Evolutionary conservation across 2,113 vertebrate species (phyloP).

Genomic region (Crotalus horridus): DNA sequence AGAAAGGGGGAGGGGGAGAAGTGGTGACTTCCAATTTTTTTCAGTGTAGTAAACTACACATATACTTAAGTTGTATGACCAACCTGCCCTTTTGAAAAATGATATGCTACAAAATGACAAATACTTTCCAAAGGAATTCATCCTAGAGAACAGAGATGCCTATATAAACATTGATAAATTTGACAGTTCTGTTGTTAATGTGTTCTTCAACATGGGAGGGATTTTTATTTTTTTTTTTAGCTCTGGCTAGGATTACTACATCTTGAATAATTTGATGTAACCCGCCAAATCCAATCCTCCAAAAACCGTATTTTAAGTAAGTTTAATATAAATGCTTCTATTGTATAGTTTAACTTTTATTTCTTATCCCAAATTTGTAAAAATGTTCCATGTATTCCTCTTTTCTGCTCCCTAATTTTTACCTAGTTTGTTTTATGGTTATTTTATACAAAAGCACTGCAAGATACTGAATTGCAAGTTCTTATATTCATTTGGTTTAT

Average conservation of each 20-base stretch:
- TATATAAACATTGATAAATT: background rate
- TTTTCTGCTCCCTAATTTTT: background rate
- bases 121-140: background rate
- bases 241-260: background rate
- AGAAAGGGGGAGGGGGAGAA: background rate
- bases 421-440: background rate
- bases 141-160: background rate
- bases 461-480: background rate
- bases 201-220: background rate
- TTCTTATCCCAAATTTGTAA: background rate
- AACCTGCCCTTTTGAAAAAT: background rate
- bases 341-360: background rate
- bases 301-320: no score
- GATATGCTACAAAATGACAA: no score
- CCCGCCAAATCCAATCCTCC: background rate
- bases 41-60: background rate
- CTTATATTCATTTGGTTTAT: background rate
- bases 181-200: background rate
- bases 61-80: background rate
- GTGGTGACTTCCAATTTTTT: background rate
- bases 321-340: background rate
- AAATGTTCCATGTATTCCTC: background rate
- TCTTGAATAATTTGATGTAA: background rate
- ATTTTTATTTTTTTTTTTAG: background rate
- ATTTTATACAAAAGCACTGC: background rate